Evolutionary conservation across 1,140 invertebrate species (phyloP).

Genomic region (Drosophila neocordata): DNA sequence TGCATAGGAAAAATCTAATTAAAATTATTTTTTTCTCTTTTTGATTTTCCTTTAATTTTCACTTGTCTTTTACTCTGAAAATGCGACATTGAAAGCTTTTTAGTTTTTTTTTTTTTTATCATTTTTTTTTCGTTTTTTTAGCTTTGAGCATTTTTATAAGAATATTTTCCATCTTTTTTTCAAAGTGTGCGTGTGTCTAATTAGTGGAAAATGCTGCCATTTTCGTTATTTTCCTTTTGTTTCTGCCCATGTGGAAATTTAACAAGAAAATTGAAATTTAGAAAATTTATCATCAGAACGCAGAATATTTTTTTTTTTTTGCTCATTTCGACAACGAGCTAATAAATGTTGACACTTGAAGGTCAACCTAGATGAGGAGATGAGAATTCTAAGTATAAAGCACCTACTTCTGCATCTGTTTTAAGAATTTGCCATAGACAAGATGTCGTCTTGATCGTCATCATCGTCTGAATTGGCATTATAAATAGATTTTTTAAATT

Average conservation of each 20-base stretch:
- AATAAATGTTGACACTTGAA: slow-evolving; percentile 53
- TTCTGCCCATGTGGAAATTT: slow-evolving; percentile 9
- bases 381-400: not conserved
- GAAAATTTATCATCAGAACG: slow-evolving; percentile 14
- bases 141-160: slow-evolving; percentile 16
- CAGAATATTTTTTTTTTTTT: slow-evolving; percentile 28
- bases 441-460: not conserved
- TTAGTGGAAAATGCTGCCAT: slow-evolving; percentile 20
- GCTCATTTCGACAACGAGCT: slow-evolving; percentile 33
- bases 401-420: slow-evolving; percentile 2
- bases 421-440: slow-evolving; percentile 14
- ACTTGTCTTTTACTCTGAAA: not conserved
- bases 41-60: not conserved
- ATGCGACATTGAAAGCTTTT: slow-evolving; percentile 2
- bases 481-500: slow-evolving; percentile 8
- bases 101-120: not conserved
- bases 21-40: slow-evolving; percentile 14
- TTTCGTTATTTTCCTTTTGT: not conserved
- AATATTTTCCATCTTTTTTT: slow-evolving; percentile 9
- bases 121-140: slow-evolving; percentile 11
- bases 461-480: slow-evolving; percentile 19
- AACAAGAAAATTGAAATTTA: not conserved
- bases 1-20: slow-evolving; percentile 22
- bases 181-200: slow-evolving; percentile 11
- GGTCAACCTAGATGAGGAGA: slow-evolving; percentile 30